phyloP scores from a whole-genome alignment of 2,797 vertebrate genomes.

The Caiman crocodilus region DNA sequence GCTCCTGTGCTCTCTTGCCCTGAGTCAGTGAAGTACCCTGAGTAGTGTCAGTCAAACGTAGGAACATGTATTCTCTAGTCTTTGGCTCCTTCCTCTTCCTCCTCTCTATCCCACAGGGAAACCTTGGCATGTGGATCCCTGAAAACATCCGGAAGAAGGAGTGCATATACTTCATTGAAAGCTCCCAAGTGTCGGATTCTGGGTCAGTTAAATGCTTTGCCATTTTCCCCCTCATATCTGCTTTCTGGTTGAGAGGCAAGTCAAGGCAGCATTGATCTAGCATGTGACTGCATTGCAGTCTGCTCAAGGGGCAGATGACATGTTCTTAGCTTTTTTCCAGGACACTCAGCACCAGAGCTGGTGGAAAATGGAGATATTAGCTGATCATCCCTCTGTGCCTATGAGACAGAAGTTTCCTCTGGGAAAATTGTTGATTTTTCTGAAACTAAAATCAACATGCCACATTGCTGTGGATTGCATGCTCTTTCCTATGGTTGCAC shows the following conservation, averaged over 20 bases:
- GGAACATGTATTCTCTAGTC: neutral
- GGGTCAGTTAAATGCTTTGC: conserved; percentile 65
- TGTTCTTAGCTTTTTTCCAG: neutral
- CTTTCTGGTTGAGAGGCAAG: neutral
- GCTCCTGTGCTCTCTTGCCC: neutral
- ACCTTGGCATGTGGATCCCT: conserved; percentile 85
- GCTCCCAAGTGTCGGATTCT: conserved; percentile 73
- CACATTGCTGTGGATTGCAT: neutral
- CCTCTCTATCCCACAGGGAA: conserved; percentile 64
- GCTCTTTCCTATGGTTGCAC: neutral
- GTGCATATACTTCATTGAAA: conserved; percentile 87
- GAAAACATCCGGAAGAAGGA: conserved; percentile 90
- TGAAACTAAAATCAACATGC: no score
- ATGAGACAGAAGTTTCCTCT: neutral
- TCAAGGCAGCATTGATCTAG: neutral
- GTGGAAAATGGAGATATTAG: neutral
- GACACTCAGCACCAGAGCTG: neutral
- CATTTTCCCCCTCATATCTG: neutral
- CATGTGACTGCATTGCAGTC: no score
- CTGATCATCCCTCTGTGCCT: neutral
- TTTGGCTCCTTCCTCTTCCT: neutral
- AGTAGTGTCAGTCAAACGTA: neutral
- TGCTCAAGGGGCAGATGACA: no score
- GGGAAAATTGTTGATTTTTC: neutral
- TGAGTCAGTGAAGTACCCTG: neutral